Evolutionary conservation across 2,797 vertebrate genomes (phyloP), one percentile per base, ranked within the genome.

Genomic region (Pseudomugil gertrudae): DNA sequence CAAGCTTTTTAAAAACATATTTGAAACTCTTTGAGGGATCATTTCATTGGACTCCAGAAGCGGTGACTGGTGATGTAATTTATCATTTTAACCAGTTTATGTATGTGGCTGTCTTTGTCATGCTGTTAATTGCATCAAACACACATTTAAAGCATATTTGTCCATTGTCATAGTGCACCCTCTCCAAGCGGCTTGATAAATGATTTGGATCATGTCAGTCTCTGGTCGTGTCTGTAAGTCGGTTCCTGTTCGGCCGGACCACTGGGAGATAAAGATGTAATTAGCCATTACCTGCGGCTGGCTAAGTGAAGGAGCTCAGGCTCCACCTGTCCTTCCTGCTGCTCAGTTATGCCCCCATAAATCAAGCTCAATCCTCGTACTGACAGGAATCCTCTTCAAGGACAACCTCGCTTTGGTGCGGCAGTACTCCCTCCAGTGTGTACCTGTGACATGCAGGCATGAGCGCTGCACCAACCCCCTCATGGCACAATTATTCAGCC

Each of bases 381-480:
- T 92, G 92, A 91, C 91, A 91, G 90, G 86, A 87, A 89, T 90
- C 87, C 90, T 90, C 90, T 90, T 90, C 88, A 93, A 94, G 93
- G 92, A 92, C 91, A 78, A 74, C 66, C 70, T 85, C 57, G 73
- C 79, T 78, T 85, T 64, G 81, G 79, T 81, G 74, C 66, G 61
- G 69, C 65, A 38, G 69, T 76, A 24, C 80, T 78, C 80, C 59
- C 78, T 68, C 60, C 74, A 19, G 9, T 68, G 77, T 81, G 72
- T 78, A 78, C 85, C 83, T 77, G 79, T 80, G 83, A 81, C 81
- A 79, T 35, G 76, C 77, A 81, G 84, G 76, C 80, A 69, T 29
- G 73, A 80, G 75, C 79, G 61, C 84, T 54, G 58, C 76, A 65
- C n/a, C 76, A 69, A 54, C 17, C 17, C 43, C 80, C 86, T 84